Evolutionary conservation across 2,888 invertebrate genomes (phyloP).

Genomic region (Proisotoma minuta): DNA sequence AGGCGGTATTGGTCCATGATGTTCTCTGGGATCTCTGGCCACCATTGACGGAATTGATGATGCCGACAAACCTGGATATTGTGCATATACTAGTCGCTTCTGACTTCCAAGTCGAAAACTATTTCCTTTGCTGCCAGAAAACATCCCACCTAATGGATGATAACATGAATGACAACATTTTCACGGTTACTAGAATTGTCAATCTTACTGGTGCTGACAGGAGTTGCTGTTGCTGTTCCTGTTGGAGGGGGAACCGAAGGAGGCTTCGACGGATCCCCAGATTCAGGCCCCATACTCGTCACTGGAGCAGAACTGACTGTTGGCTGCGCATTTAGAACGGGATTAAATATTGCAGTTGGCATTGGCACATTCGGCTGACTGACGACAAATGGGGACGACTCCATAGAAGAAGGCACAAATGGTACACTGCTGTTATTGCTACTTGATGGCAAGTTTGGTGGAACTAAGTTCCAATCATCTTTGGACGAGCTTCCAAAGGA

Average conservation of each 20-base stretch:
- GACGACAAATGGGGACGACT: neutral
- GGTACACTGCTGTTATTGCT: no score
- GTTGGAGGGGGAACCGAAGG: neutral
- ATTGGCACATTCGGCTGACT: neutral
- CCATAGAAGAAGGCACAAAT: no score
- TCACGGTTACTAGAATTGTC: neutral
- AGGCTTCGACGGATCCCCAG: neutral
- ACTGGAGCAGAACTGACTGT: neutral
- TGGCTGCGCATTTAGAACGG: neutral
- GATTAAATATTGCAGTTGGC: neutral
- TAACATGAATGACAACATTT: no score
- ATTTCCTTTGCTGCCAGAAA: constrained; percentile 49
- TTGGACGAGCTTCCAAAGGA: no score
- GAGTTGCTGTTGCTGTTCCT: neutral
- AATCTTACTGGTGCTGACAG: no score
- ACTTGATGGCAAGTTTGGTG: no score
- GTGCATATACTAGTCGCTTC: constrained; percentile 67
- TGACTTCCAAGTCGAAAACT: constrained; percentile 65
- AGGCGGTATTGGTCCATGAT: no score
- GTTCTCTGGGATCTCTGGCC: no score
- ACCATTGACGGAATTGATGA: constrained; percentile 17
- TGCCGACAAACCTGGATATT: constrained; percentile 63
- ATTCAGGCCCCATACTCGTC: neutral
- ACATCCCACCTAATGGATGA: no score
- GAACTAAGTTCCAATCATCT: no score